phyloP scores from a whole-genome alignment of 2,113 vertebrate species.

The Epinephelus lanceolatus region DNA sequence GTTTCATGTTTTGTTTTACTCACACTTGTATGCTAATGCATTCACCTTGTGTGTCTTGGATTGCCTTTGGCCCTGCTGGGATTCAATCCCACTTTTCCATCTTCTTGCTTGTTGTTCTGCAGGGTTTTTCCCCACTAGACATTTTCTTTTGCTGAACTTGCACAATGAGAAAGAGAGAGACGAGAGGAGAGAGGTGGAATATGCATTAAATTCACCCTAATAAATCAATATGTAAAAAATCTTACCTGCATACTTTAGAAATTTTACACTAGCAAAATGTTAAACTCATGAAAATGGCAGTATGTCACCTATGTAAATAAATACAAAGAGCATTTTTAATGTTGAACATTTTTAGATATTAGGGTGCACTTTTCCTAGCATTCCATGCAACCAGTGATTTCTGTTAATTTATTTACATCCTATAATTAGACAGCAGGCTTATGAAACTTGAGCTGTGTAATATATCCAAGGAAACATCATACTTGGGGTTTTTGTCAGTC shows the following conservation, averaged over 20 bases:
- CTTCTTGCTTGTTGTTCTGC: conserved; percentile 1
- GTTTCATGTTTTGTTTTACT: not conserved
- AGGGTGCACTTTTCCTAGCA: too few relatives aligned
- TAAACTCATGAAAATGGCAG: not conserved
- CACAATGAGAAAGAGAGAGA: not conserved
- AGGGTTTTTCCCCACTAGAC: conserved; percentile 1
- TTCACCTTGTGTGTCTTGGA: conserved; percentile 5
- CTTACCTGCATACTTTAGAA: not conserved
- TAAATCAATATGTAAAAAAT: conserved; percentile 6
- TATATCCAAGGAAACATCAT: too few relatives aligned
- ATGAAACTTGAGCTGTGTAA: too few relatives aligned
- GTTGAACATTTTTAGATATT: too few relatives aligned
- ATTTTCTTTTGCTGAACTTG: conserved; percentile 4
- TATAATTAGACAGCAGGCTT: too few relatives aligned
- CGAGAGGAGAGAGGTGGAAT: not conserved
- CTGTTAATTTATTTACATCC: too few relatives aligned
- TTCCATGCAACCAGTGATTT: too few relatives aligned
- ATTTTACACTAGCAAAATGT: not conserved
- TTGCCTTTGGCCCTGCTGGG: conserved; percentile 20
- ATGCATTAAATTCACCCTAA: not conserved
- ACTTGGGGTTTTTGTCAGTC: too few relatives aligned
- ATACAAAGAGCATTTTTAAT: too few relatives aligned
- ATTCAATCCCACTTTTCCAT: not conserved
- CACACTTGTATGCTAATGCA: conserved; percentile 1
- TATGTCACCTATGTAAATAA: too few relatives aligned